phyloP scores from a whole-genome alignment of 2,113 vertebrate species.

The Lepisosteus osseus region DNA sequence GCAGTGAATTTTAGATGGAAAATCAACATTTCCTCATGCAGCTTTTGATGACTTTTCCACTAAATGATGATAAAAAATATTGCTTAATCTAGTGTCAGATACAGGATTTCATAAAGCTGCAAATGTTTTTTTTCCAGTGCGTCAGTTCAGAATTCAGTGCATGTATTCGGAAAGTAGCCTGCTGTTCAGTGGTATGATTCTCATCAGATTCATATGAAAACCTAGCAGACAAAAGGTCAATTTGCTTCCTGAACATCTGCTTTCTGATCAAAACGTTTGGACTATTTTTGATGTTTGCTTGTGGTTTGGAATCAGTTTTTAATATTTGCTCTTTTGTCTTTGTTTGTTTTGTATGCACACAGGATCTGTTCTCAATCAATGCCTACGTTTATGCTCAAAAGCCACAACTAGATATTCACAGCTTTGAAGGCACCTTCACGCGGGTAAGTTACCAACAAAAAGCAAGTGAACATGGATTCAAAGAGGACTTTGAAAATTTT shows the following conservation, averaged over 20 bases:
- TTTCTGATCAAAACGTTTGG: constrained; percentile 53
- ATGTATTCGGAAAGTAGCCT: too few relatives aligned
- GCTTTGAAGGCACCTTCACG: constrained; percentile 78
- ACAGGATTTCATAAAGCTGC: too few relatives aligned
- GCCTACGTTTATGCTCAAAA: constrained; percentile 76
- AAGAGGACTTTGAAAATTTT: too few relatives aligned
- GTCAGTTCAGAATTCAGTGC: too few relatives aligned
- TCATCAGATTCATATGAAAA: constrained; percentile 42
- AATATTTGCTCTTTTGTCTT: constrained; percentile 49
- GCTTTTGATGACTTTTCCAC: too few relatives aligned
- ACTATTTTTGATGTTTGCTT: constrained; percentile 53
- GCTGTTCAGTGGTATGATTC: not conserved
- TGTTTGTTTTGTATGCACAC: constrained; percentile 57
- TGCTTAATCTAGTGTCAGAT: too few relatives aligned
- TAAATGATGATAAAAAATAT: too few relatives aligned
- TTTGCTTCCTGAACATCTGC: constrained; percentile 67
- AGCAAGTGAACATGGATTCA: not conserved
- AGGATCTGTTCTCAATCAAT: constrained; percentile 43
- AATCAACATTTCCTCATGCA: too few relatives aligned
- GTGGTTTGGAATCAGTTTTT: constrained; percentile 42
- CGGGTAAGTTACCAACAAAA: constrained; percentile 56
- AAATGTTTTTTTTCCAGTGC: too few relatives aligned
- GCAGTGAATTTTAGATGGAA: too few relatives aligned
- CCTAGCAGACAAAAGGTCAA: constrained; percentile 41
- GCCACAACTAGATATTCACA: constrained; percentile 75